Percentiles rank a stretch among this genome's conserved stretches.
These are phyloP conservation scores for Chroicocephalus ridibundus DNA, from an alignment of 2,113 vertebrate species.

Conservation along the genomic window DNA sequence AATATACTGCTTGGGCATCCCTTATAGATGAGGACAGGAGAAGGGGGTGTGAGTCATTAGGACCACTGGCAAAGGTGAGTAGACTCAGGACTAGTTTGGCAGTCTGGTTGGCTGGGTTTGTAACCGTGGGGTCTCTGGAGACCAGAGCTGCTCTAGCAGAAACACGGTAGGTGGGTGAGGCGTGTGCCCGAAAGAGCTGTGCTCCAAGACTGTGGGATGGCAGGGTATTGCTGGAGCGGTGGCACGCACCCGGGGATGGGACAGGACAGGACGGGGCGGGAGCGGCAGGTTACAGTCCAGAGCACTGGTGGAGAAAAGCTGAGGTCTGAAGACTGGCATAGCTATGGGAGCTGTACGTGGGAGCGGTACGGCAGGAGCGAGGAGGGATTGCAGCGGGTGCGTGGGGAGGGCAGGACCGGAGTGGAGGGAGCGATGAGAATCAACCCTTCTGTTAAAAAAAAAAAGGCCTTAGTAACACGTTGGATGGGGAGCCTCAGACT, in stretches of 20 bases:
- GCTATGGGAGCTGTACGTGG: not conserved
- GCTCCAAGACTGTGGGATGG: not conserved
- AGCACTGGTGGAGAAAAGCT: not conserved
- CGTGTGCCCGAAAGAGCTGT: accelerated
- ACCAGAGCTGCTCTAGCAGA: not conserved
- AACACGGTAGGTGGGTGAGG: accelerated
- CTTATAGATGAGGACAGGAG: not conserved
- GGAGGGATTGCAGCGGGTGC: accelerated
- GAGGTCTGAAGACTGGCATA: not conserved
- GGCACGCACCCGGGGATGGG: not conserved
- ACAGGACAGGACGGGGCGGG: not conserved
- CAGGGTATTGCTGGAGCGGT: not conserved
- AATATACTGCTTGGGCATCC: not conserved
- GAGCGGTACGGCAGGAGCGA: not conserved
- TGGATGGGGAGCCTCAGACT: not conserved
- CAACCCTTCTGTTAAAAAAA: not conserved
- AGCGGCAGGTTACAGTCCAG: not conserved
- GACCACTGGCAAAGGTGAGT: not conserved
- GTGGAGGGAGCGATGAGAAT: not conserved
- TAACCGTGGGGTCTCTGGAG: not conserved
- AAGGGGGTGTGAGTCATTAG: not conserved
- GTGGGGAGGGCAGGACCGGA: not conserved
- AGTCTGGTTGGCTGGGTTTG: not conserved
- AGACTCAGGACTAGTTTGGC: not conserved
- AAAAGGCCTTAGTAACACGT: not conserved